Base-by-base conservation (phyloP, 2,797 vertebrate species). In the Lithobates pipiens region DNA sequence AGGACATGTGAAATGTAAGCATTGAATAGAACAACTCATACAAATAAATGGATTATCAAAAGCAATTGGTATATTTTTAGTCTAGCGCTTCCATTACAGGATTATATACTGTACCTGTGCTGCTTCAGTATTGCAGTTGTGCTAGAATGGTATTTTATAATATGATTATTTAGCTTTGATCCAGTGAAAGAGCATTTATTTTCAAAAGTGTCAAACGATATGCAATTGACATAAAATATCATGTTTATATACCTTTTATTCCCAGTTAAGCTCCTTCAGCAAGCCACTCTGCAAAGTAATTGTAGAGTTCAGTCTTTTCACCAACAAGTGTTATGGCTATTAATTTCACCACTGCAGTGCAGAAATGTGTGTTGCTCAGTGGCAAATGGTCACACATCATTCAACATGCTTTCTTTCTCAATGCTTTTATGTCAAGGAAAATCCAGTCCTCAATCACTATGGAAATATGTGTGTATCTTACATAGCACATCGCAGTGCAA, bases 401-500 rank as follows among this genome's bases (percentile, higher is more conserved):
- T 90, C 88, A 86, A 57, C 77, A 89, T 79, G 57, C 88, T 77
- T 86, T 50, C 39, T 89, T 90, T 86, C 81, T 78, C 84, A 83
- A 87, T 79, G 65, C 89, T 77, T 77, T 89, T 54, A 54, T 89
- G 91, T 80, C 80, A 84, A 88, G 83, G 87, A 84, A 76, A 89
- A 88, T 87, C 83, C 87, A 89, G 88, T 82, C 57, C 65, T 88
- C 76, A 80, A n/a, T 91, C 77, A 80, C 82, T 90, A 39, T 68
- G 16, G 85, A 90, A 86, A 88, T 91, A 80, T 85, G 89, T 89
- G 72, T 86, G 89, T 76, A 76, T 79, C 77, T 90, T 90, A 81
- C 86, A 90, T 77, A 82, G 50, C 70, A 85, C 21, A 88, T 44
- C 89, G 76, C 70, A 88, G 39, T 87, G 84, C 91, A 91, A 93